Percentiles rank a stretch among this genome's conserved stretches.
Conservation (phyloP, 2,888 invertebrate species). For the Smittia aterrima region DNA sequence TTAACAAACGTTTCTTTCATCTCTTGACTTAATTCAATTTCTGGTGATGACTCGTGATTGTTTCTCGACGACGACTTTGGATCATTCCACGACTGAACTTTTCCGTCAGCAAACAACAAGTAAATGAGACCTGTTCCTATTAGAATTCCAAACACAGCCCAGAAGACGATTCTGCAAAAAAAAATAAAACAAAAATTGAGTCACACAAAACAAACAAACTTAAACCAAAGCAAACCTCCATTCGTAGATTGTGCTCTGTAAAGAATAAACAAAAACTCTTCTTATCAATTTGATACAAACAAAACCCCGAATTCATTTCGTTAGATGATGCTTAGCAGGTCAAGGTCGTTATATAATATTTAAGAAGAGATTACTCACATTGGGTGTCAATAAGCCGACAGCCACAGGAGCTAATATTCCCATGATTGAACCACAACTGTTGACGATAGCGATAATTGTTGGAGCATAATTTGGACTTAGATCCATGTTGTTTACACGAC, state of each 20-base stretch:
- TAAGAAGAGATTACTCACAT: slow-evolving; percentile 54
- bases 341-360: slow-evolving; percentile 12
- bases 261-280: slow-evolving; percentile 2
- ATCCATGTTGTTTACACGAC: slow-evolving; percentile 54
- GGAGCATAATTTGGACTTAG: slow-evolving; percentile 65
- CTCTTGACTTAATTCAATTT: background rate
- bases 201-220: background rate
- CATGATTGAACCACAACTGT: slow-evolving; percentile 66
- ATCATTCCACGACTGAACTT: slow-evolving; percentile 34
- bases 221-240: slow-evolving; percentile 28
- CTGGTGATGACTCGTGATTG: background rate
- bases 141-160: slow-evolving; percentile 30
- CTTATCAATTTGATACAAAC: slow-evolving; percentile 5
- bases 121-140: slow-evolving; percentile 32
- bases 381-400: slow-evolving; percentile 62
- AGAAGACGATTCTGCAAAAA: slow-evolving; percentile 31
- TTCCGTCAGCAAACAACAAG: slow-evolving; percentile 34
- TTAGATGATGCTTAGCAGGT: background rate
- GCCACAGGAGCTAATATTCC: slow-evolving; percentile 66
- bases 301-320: background rate
- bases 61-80: slow-evolving; percentile 1
- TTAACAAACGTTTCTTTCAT: slow-evolving; percentile 2
- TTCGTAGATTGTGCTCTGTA: slow-evolving; percentile 33
- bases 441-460: slow-evolving; percentile 65
- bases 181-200: background rate